Percentiles rank a stretch among this genome's conserved stretches.
Evolutionary conservation across 2,113 vertebrate genomes (phyloP).

Genomic region (Bostrychus sinensis): DNA sequence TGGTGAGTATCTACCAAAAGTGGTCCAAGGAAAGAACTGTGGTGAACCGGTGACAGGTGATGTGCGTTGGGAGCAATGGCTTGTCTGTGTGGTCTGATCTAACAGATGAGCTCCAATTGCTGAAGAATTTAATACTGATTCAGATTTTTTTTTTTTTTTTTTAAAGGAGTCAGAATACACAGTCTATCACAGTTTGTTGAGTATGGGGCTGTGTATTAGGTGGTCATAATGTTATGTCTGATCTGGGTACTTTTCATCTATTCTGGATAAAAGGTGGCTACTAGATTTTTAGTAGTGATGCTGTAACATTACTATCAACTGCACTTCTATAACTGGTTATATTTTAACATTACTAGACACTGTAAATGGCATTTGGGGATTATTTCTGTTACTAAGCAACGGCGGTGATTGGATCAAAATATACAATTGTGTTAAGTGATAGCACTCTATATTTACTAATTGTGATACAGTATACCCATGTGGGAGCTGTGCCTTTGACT

Average conservation of each 20-base stretch:
- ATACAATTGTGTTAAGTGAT: slow-evolving; percentile 46
- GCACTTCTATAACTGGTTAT: slow-evolving; percentile 42
- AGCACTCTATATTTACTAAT: slow-evolving; percentile 48
- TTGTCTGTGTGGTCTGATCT: too few species aligned
- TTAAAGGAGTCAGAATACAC: too few species aligned
- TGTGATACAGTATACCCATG: slow-evolving; percentile 65
- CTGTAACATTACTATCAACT: slow-evolving; percentile 47
- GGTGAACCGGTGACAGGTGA: too few species aligned
- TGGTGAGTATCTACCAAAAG: too few species aligned
- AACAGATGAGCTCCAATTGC: neutral
- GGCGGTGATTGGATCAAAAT: slow-evolving; percentile 24
- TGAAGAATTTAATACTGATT: too few species aligned
- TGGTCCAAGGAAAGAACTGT: too few species aligned
- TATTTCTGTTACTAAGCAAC: slow-evolving; percentile 40
- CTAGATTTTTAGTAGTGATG: slow-evolving; percentile 43
- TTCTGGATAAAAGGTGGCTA: slow-evolving; percentile 47
- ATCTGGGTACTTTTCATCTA: neutral
- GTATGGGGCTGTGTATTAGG: neutral
- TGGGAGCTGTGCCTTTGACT: slow-evolving; percentile 78
- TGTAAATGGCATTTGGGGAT: slow-evolving; percentile 43
- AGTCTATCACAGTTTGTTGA: too few species aligned
- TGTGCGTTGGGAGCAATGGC: too few species aligned
- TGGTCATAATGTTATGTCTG: slow-evolving; percentile 1
- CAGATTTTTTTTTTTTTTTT: too few species aligned
- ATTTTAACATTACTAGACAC: slow-evolving; percentile 39